Base-by-base conservation (phyloP, 2,113 vertebrate genomes). In the Erinaceus europaeus region DNA sequence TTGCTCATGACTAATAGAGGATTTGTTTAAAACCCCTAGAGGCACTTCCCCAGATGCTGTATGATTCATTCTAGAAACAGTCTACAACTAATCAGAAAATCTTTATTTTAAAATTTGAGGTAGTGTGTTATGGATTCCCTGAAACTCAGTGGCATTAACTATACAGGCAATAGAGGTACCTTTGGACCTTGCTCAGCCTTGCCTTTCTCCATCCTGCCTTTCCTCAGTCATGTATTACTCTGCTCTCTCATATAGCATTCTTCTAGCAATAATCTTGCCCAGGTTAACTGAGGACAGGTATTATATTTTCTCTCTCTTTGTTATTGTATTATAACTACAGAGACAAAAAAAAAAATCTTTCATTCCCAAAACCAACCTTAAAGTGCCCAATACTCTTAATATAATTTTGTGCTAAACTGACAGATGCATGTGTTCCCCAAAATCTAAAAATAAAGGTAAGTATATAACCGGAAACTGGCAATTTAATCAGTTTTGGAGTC, bases 1-100 rank as follows among this genome's bases (percentile, higher is more conserved):
- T 88, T 79, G 72, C 76, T 94, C 77, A 89, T 84, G 92, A 93
- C 89, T 89, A 90, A 93, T 68, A 84, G 89, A 89, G 71, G 61
- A 78, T 90, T 94, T 91, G 86, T 88, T 86, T 91, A 89, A 90
- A 90, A 81, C 44, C 84, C 69, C 77, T 81, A 34, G 84, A 90
- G 89, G 71, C 32, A 71, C 80, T 85, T 90, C 38, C 81, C 87
- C 92, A 89, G 91, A 92, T 87, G 87, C 57, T 61, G 6, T 27
- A 75, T 87, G 92, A 84, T 75, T 80, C 78, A 85, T 82, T 93
- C 64, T 74, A 90, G 50, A 90, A 93, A 84, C 74, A 82, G 36
- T 78, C 73, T 68, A 86, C 40, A 84, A 53, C 62, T 59, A 86
- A 92, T 74, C 84, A 80, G 64, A 55, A 53, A 23, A 34, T 44